Conservation (phyloP, 1,140 invertebrate genomes). For the Cephus cinctus region DNA sequence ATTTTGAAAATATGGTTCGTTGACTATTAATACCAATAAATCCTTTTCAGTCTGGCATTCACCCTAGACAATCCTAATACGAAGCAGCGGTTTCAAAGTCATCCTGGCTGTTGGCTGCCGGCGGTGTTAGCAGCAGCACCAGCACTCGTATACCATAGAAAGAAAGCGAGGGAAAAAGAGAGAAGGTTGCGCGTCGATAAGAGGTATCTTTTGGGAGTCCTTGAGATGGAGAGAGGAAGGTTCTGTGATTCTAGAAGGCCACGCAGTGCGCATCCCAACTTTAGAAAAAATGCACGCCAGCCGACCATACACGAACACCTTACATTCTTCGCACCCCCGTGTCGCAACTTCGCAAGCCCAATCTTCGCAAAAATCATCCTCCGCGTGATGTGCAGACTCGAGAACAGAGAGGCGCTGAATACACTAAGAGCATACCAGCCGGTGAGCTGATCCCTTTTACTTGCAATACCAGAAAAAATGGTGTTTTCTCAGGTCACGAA, state of each 20-base stretch:
- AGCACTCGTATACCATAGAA: neutral
- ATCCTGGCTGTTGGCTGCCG: conserved; percentile 7
- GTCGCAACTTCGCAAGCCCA: conserved; percentile 10
- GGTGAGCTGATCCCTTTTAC: conserved; percentile 26
- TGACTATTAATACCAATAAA: conserved; percentile 20
- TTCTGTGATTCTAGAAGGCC: conserved; percentile 37
- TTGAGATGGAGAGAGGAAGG: conserved; percentile 14
- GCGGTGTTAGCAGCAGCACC: too few relatives aligned
- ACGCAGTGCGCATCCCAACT: conserved; percentile 13
- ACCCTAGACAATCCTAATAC: conserved; percentile 28
- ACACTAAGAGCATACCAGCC: conserved; percentile 14
- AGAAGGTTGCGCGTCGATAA: conserved; percentile 11
- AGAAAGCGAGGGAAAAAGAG: neutral
- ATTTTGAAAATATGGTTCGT: conserved; percentile 12
- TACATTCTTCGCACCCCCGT: neutral
- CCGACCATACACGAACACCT: neutral
- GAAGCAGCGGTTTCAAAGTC: conserved; percentile 10
- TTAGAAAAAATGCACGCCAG: conserved; percentile 10
- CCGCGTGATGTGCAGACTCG: too few relatives aligned
- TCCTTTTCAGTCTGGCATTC: conserved; percentile 44
- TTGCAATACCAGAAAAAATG: conserved; percentile 19
- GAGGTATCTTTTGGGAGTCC: conserved; percentile 13
- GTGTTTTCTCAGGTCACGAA: conserved; percentile 29
- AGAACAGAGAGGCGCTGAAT: too few relatives aligned
- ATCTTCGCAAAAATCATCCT: conserved; percentile 14